Conservation (phyloP, 2,113 vertebrate genomes). For the Anguilla rostrata region DNA sequence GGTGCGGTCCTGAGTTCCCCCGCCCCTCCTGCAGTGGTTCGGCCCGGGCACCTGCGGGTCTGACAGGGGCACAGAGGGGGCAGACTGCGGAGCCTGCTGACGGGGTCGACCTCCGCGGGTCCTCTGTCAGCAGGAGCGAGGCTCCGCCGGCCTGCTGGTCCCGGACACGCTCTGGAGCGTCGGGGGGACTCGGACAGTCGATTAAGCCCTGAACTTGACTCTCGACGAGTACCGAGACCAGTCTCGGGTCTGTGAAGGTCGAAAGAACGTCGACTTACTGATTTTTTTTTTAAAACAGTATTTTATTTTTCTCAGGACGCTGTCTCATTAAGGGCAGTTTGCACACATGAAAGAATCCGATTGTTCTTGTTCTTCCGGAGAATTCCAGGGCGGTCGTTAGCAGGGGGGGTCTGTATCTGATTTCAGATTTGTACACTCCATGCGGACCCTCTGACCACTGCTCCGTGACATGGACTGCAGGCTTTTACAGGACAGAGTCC, state of each 20-base stretch:
- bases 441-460: neutral
- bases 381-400: neutral
- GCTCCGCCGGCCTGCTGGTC: neutral
- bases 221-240: neutral
- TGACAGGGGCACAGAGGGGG: too few relatives aligned
- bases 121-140: neutral
- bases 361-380: neutral
- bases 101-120: neutral
- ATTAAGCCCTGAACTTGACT: neutral
- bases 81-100: neutral
- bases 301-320: too few relatives aligned
- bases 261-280: neutral
- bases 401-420: neutral
- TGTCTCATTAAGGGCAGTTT: neutral
- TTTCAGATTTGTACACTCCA: neutral
- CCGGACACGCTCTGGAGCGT: neutral
- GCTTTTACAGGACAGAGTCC: neutral
- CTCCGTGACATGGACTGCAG: neutral
- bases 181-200: neutral
- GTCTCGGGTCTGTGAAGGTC: neutral
- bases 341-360: neutral
- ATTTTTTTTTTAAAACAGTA: neutral
- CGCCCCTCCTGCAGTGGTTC: neutral
- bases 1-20: neutral
- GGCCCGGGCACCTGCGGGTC: too few relatives aligned